Base-by-base conservation (phyloP, 1,140 invertebrate species). In the Microplitis mediator region DNA sequence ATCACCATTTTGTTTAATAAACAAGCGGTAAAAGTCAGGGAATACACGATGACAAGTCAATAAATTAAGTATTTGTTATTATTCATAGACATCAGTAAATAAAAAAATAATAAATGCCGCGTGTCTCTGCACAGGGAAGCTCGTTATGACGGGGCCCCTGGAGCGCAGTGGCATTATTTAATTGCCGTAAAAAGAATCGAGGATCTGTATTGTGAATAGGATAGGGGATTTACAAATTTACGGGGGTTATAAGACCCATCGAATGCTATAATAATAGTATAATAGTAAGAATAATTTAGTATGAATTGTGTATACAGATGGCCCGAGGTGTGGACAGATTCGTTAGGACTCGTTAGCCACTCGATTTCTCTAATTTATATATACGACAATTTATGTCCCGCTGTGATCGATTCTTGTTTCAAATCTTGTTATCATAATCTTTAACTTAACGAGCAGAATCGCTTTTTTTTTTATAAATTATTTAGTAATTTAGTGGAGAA, bases 261-360 rank as follows among this genome's bases (percentile, higher is more conserved):
- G 39, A 58, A 69, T 45, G 39, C 39, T 11, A 45, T 6, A 45
- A 45, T 45, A 23, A 23, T 23, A 23, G 23, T 23, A 23, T 23
- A 23, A 23, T 23, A 23, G 23, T 23, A 11, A 45, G 39, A 36
- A 36, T 52, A 58, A 35, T 69, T 69, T 58, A 32, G 52, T 39
- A 56, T 23, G 58, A 34, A 36, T 36, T 45, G 36, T 31, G 14
- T 76, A 77, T 82, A 78, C 84, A 84, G 83, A 85, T 85, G 84
- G 83, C 79, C 67, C 76, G 76, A 80, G 76, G 80, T 80, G 78
- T 76, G 75, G 78, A 80, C 76, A 77, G 81, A 84, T 81, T 84
- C 81, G 82, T 85, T 84, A 82, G 80, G 60, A 75, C 76, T 84
- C 78, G 79, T 85, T 85, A 85, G 76, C 56, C 68, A 71, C 76